Conservation (phyloP, 2,888 invertebrate species). For the Eupithecia exiguata region DNA sequence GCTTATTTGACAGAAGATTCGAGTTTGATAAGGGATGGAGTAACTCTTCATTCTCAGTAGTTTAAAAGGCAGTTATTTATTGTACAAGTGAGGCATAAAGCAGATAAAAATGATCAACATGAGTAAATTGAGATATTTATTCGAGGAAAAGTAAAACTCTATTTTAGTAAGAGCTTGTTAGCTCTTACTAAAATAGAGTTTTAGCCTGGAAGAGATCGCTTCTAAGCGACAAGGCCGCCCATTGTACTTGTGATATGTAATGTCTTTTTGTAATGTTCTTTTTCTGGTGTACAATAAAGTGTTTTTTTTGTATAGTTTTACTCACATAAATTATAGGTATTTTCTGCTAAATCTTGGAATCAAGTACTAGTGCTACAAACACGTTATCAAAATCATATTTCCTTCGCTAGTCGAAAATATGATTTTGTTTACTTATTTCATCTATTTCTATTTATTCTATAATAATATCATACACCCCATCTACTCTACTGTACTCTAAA, state of each 20-base stretch:
- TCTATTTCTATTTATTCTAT: background rate
- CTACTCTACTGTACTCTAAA: background rate
- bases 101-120: background rate
- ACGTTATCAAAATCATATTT: background rate
- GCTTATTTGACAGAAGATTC: conserved; percentile 16
- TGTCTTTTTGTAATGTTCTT: no score
- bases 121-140: background rate
- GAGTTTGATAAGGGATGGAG: conserved; percentile 8
- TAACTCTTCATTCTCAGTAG: background rate
- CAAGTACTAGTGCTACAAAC: background rate
- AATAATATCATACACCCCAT: background rate
- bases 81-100: background rate
- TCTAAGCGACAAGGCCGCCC: no score
- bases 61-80: conserved; percentile 5
- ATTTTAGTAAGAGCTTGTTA: background rate
- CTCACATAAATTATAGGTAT: no score
- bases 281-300: no score
- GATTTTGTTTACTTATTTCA: background rate
- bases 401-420: background rate
- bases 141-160: background rate
- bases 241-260: no score
- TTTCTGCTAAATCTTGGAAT: background rate
- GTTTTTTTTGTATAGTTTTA: no score
- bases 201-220: no score
- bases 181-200: no score